A percentile compares a stretch with the other conserved stretches of the same genome.
Conservation (phyloP, 2,113 vertebrate species). For the Poecilia latipinna region DNA sequence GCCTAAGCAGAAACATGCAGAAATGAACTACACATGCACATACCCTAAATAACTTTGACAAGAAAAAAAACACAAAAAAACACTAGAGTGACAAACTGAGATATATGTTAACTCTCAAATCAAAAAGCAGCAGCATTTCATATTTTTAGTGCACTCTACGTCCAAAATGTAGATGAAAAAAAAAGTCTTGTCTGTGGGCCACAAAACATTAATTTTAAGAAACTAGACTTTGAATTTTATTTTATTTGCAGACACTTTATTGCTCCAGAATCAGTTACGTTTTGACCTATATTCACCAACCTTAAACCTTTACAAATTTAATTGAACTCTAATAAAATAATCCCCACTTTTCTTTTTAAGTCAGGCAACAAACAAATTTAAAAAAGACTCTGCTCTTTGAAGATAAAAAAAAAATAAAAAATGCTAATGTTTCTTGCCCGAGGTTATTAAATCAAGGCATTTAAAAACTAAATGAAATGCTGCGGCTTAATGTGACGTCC, state of each 20-base stretch:
- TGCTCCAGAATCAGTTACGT: not conserved
- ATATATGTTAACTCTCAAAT: constrained; percentile 45
- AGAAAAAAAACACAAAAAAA: constrained; percentile 39
- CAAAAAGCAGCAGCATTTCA: constrained; percentile 76
- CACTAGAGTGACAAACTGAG: constrained; percentile 40
- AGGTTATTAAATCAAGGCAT: constrained; percentile 17
- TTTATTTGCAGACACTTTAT: not conserved
- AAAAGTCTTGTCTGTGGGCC: too few species aligned
- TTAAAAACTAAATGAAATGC: constrained; percentile 65
- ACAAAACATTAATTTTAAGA: not conserved
- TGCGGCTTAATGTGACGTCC: constrained; percentile 63
- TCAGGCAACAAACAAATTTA: constrained; percentile 15
- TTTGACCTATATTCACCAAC: not conserved
- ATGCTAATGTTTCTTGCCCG: constrained; percentile 14
- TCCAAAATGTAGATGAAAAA: not conserved
- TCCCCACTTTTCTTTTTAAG: constrained; percentile 39
- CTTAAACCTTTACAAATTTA: not conserved
- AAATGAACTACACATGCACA: constrained; percentile 71
- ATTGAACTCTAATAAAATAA: constrained; percentile 26
- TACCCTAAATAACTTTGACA: constrained; percentile 45
- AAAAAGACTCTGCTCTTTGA: constrained; percentile 24
- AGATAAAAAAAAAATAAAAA: constrained; percentile 35
- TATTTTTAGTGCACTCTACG: not conserved
- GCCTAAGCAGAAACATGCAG: constrained; percentile 65
- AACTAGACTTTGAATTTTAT: not conserved